These are phyloP conservation scores for Ostrea edulis DNA, from an alignment of 1,140 invertebrate species.

Conservation along the genomic window DNA sequence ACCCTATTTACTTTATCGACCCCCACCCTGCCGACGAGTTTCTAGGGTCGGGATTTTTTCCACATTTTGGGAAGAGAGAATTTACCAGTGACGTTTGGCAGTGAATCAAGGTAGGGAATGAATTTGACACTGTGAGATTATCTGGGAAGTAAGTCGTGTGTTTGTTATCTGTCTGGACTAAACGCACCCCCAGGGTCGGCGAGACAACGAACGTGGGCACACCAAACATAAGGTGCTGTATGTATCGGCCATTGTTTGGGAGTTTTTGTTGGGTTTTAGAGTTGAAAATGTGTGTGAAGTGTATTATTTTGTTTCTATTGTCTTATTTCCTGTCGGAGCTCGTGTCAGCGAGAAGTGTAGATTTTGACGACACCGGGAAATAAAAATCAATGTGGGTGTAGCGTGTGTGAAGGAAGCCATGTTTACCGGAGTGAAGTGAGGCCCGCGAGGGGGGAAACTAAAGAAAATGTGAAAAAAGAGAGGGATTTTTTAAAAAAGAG, in stretches of 20 bases:
- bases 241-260: not conserved
- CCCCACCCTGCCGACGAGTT: conserved; percentile 40
- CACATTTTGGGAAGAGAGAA: not conserved
- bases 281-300: not conserved
- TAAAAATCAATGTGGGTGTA: conserved; percentile 45
- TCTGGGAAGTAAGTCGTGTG: conserved; percentile 5
- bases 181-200: conserved; percentile 38
- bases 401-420: conserved; percentile 36
- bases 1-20: conserved; percentile 42
- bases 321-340: conserved; percentile 1
- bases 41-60: conserved; percentile 36
- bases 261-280: not conserved
- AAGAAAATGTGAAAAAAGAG: not conserved
- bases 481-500: not conserved
- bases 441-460: not conserved
- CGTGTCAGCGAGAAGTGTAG: not conserved
- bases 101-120: not conserved
- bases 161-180: conserved; percentile 25
- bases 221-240: not conserved
- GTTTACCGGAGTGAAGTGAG: conserved; percentile 33
- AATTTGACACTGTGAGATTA: not conserved
- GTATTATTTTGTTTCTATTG: not conserved
- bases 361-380: conserved; percentile 41
- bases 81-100: conserved; percentile 29
- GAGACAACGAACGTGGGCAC: conserved; percentile 22